Base-by-base conservation (phyloP, 2,888 invertebrate genomes). In the Pogonocherus hispidulus region DNA sequence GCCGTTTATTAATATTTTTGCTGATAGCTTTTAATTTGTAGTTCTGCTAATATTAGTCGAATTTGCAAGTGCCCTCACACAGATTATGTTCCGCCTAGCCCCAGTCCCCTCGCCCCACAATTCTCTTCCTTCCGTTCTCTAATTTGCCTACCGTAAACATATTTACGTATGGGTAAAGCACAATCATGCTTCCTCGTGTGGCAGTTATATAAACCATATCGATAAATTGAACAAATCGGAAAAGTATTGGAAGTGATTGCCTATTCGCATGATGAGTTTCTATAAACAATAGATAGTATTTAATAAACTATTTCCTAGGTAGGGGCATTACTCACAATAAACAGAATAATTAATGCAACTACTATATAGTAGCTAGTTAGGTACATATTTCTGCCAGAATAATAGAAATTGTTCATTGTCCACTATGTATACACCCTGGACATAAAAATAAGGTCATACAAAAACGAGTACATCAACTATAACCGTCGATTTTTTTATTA, bases 101-200 rank as follows among this genome's bases (percentile, higher is more conserved):
- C 66, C 41, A n/a, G n/a, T 5, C 3, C 59, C 77, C 72, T 71
- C 70, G 18, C 65, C 54, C 74, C 71, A 65, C 68, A 44, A 60
- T 62, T 76, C 79, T 78, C 81, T 82, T 83, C 83, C 83, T 83
- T 83, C 82, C 83, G 81, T 79, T 79, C 75, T 76, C 76, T 81
- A 79, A 82, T 82, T 82, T 78, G 76, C 78, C 77, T 74, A 76
- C 74, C 72, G 74, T 78, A 77, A 76, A 78, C 75, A 74, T 75
- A 74, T 71, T 73, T 72, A 69, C 69, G 65, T 69, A 65, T 67
- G 67, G 69, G 66, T 74, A 74, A 75, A 74, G 71, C 70, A 73
- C 77, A 69, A 75, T 76, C 72, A 69, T 79, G 65, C 71, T 74
- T 74, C 74, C 76, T 69, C 66, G 60, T 65, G 54, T 49, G 55